Conservation (phyloP, 2,888 invertebrate species). For the Drosophila setosimentum region DNA sequence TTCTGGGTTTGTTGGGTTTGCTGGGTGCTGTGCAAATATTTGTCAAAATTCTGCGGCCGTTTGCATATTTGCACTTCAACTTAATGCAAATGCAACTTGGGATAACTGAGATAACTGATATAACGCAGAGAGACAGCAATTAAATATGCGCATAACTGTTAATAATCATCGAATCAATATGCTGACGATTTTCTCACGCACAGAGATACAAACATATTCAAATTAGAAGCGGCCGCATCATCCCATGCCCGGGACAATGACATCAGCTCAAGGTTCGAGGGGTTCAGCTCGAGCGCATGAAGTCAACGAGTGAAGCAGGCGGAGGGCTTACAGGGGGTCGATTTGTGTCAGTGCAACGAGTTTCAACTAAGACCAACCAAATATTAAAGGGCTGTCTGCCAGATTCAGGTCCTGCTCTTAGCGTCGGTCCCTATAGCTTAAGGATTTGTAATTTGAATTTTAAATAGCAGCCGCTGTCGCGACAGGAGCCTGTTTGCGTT, state of each 20-base stretch:
- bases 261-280: constrained; percentile 46
- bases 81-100: constrained; percentile 57
- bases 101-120: constrained; percentile 7
- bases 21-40: constrained; percentile 72
- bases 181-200: constrained; percentile 80
- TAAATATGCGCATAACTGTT: constrained; percentile 78
- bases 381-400: constrained; percentile 34
- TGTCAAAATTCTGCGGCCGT: constrained; percentile 54
- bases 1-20: constrained; percentile 32
- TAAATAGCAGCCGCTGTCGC: constrained; percentile 61
- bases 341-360: constrained; percentile 48
- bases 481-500: constrained; percentile 21
- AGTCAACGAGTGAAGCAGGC: constrained; percentile 62
- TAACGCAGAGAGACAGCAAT: constrained; percentile 48
- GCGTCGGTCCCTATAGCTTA: constrained; percentile 20
- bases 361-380: constrained; percentile 40
- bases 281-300: constrained; percentile 71
- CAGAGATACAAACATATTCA: constrained; percentile 48
- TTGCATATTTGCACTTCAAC: constrained; percentile 70
- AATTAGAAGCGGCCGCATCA: constrained; percentile 55
- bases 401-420: constrained; percentile 5
- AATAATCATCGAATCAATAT: constrained; percentile 79
- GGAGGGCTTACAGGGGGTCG: constrained; percentile 36
- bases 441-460: constrained; percentile 82
- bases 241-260: constrained; percentile 44